Percentiles rank a stretch among this genome's conserved stretches.
Conservation (phyloP, 2,797 vertebrate genomes). For the Sebastes ruberrimus region DNA sequence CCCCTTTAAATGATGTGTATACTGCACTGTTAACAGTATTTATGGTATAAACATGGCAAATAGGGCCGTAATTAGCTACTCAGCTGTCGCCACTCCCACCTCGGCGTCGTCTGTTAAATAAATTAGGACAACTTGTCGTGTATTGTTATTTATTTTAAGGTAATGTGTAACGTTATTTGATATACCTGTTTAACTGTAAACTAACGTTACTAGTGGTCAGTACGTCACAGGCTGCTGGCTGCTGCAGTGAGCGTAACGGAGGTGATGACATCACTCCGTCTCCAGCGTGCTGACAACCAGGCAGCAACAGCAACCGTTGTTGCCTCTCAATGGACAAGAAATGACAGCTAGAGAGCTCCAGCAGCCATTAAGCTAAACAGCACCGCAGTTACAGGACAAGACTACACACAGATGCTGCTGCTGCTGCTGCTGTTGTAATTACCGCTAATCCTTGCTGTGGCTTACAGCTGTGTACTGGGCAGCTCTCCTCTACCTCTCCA, state of each 20-base stretch:
- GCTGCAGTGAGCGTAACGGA: conserved; percentile 49
- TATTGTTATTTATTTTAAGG: too few species aligned
- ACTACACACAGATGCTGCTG: neutral
- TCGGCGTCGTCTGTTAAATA: too few species aligned
- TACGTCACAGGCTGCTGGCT: neutral
- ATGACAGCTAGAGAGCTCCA: conserved; percentile 26
- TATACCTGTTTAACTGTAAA: too few species aligned
- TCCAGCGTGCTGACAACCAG: conserved; percentile 27
- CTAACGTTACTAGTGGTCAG: neutral
- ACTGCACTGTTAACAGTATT: neutral
- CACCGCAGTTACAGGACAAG: neutral
- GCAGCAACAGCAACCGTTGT: neutral
- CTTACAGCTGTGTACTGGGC: conserved; percentile 41
- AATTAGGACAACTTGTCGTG: too few species aligned
- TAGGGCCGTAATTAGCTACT: neutral
- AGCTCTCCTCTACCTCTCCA: neutral
- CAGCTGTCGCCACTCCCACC: neutral
- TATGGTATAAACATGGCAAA: neutral
- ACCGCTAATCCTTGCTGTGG: conserved; percentile 22
- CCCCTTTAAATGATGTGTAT: neutral
- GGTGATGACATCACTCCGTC: conserved; percentile 72
- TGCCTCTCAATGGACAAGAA: conserved; percentile 1
- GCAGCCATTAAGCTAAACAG: conserved; percentile 44
- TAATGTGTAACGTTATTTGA: too few species aligned
- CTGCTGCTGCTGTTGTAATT: neutral